phyloP scores from a whole-genome alignment of 2,797 vertebrate genomes.

The Chelon auratus region DNA sequence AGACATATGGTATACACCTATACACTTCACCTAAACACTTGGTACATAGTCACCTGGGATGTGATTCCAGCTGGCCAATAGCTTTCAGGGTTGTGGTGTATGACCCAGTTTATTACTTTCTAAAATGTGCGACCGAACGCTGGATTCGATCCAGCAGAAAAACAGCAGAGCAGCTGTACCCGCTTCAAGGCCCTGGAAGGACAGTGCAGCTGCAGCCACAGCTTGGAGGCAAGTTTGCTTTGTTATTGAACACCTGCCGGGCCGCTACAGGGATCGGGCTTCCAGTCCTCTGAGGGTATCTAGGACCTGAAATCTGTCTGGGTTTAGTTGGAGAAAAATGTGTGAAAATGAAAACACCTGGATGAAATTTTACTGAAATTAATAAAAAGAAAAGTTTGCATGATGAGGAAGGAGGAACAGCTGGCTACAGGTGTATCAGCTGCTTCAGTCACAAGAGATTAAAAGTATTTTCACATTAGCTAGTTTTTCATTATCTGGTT shows the following conservation, averaged over 20 bases:
- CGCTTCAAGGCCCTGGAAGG: slow-evolving; percentile 17
- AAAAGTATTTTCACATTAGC: neutral
- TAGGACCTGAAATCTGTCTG: slow-evolving; percentile 42
- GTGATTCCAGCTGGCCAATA: slow-evolving; percentile 30
- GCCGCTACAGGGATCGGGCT: slow-evolving; percentile 30
- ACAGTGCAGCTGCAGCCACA: slow-evolving; percentile 56
- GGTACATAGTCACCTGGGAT: slow-evolving; percentile 24
- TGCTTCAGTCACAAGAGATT: slow-evolving; percentile 7
- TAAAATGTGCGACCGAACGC: slow-evolving; percentile 25
- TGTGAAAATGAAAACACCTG: slow-evolving; percentile 50
- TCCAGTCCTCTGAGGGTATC: slow-evolving; percentile 22
- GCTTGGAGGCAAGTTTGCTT: slow-evolving; percentile 49
- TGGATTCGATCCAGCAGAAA: slow-evolving; percentile 25
- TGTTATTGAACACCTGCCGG: slow-evolving; percentile 65
- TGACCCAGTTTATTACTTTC: slow-evolving; percentile 36
- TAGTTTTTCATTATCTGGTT: neutral
- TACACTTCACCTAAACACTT: neutral
- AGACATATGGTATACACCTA: slow-evolving; percentile 6
- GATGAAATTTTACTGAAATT: slow-evolving; percentile 22
- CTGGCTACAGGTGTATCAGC: neutral
- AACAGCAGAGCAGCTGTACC: slow-evolving; percentile 21
- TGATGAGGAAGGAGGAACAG: neutral
- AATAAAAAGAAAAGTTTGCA: slow-evolving; percentile 7
- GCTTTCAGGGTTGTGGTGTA: slow-evolving; percentile 9
- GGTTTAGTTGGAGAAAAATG: slow-evolving; percentile 24